These are phyloP conservation scores for Callyntrura sp. DNA, from an alignment of 2,888 invertebrate genomes.

Conservation along the genomic window DNA sequence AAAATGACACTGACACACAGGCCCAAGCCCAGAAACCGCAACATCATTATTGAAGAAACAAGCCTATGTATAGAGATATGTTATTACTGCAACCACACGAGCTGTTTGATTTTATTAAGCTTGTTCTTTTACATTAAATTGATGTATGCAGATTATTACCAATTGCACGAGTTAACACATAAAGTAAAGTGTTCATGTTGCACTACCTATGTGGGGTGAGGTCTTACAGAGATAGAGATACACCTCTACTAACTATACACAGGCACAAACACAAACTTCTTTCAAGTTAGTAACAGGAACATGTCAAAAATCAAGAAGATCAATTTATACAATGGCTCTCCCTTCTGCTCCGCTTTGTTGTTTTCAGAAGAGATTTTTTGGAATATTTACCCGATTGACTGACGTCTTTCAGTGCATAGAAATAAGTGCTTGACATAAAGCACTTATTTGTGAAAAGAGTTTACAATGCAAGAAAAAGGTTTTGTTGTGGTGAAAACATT, in stretches of 20 bases:
- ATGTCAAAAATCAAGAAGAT: slow-evolving; percentile 50
- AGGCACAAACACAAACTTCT: background rate
- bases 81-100: background rate
- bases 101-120: slow-evolving; percentile 28
- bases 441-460: slow-evolving; percentile 52
- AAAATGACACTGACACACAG: slow-evolving; percentile 55
- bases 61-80: background rate
- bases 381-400: slow-evolving; percentile 26
- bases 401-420: background rate
- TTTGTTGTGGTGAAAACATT: slow-evolving; percentile 55
- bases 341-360: slow-evolving; percentile 30
- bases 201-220: slow-evolving; percentile 7
- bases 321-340: slow-evolving; percentile 41
- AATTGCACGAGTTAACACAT: slow-evolving; percentile 36
- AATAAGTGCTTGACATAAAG: slow-evolving; percentile 24
- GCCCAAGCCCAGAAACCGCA: slow-evolving; percentile 50
- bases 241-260: background rate
- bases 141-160: slow-evolving; percentile 41
- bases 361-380: slow-evolving; percentile 2
- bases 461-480: slow-evolving; percentile 46
- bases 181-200: slow-evolving; percentile 34
- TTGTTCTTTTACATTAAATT: slow-evolving; percentile 27
- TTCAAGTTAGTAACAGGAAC: slow-evolving; percentile 51
- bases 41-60: background rate
- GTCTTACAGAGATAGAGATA: no score